phyloP scores from a whole-genome alignment of 2,888 invertebrate genomes.

The Lydus trimaculatus region DNA sequence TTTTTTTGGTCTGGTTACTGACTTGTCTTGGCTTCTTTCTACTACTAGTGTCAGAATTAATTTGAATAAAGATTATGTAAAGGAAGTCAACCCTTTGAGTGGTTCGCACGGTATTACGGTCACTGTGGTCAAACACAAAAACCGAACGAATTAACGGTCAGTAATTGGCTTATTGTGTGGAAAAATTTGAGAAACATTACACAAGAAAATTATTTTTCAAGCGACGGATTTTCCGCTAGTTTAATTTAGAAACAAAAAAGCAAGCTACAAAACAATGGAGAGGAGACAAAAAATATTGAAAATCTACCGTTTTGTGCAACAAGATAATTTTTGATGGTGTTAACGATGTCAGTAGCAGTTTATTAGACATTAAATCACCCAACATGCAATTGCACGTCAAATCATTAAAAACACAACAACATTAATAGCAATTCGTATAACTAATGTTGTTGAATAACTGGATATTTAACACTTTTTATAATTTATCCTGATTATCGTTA shows the following conservation, averaged over 20 bases:
- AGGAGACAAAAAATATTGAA: background rate
- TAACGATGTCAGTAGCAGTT: background rate
- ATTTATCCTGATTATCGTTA: background rate
- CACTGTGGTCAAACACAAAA: conserved; percentile 37
- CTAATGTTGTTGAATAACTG: background rate
- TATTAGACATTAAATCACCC: conserved; percentile 1
- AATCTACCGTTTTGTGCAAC: background rate
- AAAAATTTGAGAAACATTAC: background rate
- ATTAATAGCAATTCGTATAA: background rate
- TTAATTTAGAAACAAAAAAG: background rate
- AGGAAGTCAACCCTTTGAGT: conserved; percentile 38
- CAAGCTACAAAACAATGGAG: background rate
- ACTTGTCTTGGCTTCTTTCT: conserved; percentile 21
- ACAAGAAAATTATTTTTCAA: background rate
- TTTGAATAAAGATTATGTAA: conserved; percentile 28
- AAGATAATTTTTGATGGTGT: background rate
- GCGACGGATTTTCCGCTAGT: conserved; percentile 3
- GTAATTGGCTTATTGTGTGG: conserved; percentile 37
- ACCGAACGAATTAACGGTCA: conserved; percentile 34
- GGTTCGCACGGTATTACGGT: conserved; percentile 44
- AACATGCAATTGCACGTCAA: conserved; percentile 1
- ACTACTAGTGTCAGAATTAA: conserved; percentile 11
- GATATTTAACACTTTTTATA: background rate
- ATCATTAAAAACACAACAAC: background rate
- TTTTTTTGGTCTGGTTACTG: too few species aligned